These are phyloP conservation scores for Falco peregrinus DNA, from an alignment of 2,797 vertebrate species.

Conservation along the genomic window DNA sequence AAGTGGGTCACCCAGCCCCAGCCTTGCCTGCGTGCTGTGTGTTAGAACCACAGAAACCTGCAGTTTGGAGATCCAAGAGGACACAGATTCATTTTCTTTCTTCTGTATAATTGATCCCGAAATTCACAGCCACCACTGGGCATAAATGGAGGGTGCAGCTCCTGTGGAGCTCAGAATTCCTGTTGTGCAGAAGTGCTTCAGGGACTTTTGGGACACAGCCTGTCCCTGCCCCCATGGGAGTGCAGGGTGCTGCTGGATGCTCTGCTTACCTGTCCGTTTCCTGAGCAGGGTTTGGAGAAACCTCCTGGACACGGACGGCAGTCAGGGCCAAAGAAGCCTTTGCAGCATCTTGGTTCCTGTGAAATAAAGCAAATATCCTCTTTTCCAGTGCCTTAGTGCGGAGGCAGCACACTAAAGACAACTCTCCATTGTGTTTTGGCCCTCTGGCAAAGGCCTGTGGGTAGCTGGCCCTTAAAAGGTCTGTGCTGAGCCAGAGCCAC, in stretches of 20 bases:
- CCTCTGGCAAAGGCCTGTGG: background rate
- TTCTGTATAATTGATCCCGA: background rate
- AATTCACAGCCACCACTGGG: fast-evolving
- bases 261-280: slow-evolving; percentile 85
- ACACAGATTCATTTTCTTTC: background rate
- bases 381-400: background rate
- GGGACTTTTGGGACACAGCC: background rate
- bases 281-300: slow-evolving; percentile 83
- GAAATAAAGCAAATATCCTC: background rate
- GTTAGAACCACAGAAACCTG: background rate
- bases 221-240: fast-evolving
- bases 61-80: background rate
- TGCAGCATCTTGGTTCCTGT: slow-evolving; percentile 86
- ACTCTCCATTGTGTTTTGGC: background rate
- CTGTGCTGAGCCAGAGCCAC: background rate
- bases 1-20: background rate
- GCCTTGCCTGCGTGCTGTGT: background rate
- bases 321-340: slow-evolving; percentile 88
- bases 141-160: background rate
- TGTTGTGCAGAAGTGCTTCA: background rate
- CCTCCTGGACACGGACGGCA: slow-evolving; percentile 89
- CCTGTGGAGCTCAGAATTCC: background rate
- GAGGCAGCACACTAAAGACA: background rate
- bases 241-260: no score
- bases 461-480: background rate